Evolutionary conservation across 2,113 vertebrate genomes (phyloP), one percentile per base, ranked within the genome.

Genomic region (Hippocampus comes): DNA sequence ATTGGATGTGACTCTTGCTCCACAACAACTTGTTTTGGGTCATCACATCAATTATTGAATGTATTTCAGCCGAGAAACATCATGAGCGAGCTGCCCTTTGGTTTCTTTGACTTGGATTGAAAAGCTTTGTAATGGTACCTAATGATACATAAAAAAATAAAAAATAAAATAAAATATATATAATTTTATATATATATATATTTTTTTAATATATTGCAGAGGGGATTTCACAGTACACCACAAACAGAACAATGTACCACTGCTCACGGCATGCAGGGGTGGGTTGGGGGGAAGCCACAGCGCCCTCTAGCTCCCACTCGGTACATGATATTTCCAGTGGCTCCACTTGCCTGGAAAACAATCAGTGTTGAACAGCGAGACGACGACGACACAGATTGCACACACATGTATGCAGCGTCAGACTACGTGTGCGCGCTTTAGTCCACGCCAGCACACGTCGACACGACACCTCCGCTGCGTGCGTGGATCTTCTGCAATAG

Each of bases 261-360:
- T 64, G 21, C 63, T 23, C 63, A 34, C 15, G 5, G 23, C 25
- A 59, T 4, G 12, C 17, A 61, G 17, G 8, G 14, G 18, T 5
- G 18, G 15, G 15, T 6, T 4, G 17, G 18, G 15, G 15, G 17
- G n/a, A 9, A 86, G 63, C 73, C 86, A 85, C 86, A 84, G 89
- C 91, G 86, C 91, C 90, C 90, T 90, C 91, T 91, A 88, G 89
- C 88, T 89, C 82, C 66, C 55, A 77, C 57, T 80, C 71, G 48
- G 74, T 70, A 83, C 68, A 86, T 72, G 20, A 70, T 83, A 38
- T 86, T 88, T 82, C 84, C 85, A 83, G 60, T 30, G 0, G 60
- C 41, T 68, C 72, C 68, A 68, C 64, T 48, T 43, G 78, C 77
- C 67, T 63, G 75, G 68, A 84, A 85, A 87, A 91, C 78, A 84